These are phyloP conservation scores for Eumacrocentrus americanus DNA, from an alignment of 2,888 invertebrate species.

Conservation along the genomic window DNA sequence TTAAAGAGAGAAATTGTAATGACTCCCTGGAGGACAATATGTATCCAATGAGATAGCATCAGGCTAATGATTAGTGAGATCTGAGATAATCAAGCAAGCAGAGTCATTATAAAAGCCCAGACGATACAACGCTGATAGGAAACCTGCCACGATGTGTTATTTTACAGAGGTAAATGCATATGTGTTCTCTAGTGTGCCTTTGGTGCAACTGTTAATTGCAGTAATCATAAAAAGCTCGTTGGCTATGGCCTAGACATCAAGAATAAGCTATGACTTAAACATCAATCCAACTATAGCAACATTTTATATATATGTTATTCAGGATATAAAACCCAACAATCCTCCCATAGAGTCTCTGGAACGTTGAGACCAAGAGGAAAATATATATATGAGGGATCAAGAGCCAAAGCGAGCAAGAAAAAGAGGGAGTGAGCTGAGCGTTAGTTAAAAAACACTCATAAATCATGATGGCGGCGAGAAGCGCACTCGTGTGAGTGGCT, in stretches of 20 bases:
- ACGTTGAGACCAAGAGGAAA: constrained; percentile 4
- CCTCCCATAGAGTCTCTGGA: too few relatives aligned
- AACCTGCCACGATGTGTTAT: neutral
- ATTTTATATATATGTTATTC: constrained; percentile 20
- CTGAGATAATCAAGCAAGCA: constrained; percentile 11
- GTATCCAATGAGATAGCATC: constrained; percentile 1
- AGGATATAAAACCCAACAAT: too few relatives aligned
- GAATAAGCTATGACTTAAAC: too few relatives aligned
- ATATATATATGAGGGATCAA: constrained; percentile 13
- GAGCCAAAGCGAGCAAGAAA: constrained; percentile 18
- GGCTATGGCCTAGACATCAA: neutral
- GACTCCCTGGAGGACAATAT: neutral
- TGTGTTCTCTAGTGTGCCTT: neutral
- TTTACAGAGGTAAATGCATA: neutral
- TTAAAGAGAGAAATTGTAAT: constrained; percentile 25
- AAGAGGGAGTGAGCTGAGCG: constrained; percentile 18
- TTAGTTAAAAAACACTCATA: constrained; percentile 43
- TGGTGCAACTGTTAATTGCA: constrained; percentile 5
- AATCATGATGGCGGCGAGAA: constrained; percentile 51
- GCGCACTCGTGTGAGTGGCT: constrained; percentile 37
- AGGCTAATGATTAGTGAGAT: constrained; percentile 11
- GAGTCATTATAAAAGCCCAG: constrained; percentile 21
- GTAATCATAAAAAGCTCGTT: neutral
- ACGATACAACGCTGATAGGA: constrained; percentile 18
- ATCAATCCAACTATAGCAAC: constrained; percentile 25